Percentiles rank a stretch among this genome's conserved stretches.
Conservation (phyloP, 53 echinoderm and acorn worm species). For the Temnopleurus reevesii region DNA sequence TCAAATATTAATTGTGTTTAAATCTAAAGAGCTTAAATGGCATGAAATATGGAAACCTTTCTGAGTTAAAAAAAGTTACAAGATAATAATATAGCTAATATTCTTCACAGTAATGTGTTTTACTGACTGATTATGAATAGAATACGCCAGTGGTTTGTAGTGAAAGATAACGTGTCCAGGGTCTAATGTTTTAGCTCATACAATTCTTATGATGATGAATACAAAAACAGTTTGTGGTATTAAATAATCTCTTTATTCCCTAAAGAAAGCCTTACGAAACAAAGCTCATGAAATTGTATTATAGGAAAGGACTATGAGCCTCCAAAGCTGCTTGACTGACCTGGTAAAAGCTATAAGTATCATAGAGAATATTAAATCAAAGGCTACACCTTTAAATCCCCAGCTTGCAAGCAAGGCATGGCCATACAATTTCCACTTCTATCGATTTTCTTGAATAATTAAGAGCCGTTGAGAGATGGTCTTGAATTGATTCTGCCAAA, state of each 20-base stretch:
- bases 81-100: too few relatives aligned
- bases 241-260: background rate
- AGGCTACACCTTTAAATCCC: slow-evolving; percentile 8
- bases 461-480: slow-evolving; percentile 30
- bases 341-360: background rate
- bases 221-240: background rate
- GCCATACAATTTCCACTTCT: slow-evolving; percentile 1
- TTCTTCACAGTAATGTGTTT: background rate
- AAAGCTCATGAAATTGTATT: background rate
- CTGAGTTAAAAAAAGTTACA: too few relatives aligned
- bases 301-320: too few relatives aligned
- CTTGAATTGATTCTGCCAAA: background rate
- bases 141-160: background rate
- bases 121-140: background rate
- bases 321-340: background rate
- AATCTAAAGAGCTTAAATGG: too few relatives aligned
- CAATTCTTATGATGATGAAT: background rate
- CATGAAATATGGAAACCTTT: too few relatives aligned
- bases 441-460: slow-evolving; percentile 45
- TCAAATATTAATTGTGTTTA: too few relatives aligned
- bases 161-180: background rate
- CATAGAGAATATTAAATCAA: background rate
- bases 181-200: background rate
- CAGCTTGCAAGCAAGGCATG: background rate
- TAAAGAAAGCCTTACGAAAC: background rate